Evolutionary conservation across 1,140 invertebrate species (phyloP).

Genomic region (Meloidogyne exigua): DNA sequence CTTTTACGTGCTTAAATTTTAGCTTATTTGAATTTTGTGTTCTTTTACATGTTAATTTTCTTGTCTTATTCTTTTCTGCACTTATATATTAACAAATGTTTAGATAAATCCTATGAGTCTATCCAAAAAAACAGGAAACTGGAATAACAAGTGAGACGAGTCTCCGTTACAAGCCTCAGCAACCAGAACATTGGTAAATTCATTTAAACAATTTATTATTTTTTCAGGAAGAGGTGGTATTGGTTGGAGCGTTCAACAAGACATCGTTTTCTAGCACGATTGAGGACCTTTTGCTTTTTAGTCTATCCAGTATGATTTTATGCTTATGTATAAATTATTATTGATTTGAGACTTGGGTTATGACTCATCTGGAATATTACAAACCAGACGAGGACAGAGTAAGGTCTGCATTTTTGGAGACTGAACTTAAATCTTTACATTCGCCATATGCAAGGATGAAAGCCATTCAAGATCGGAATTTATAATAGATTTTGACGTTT

Average conservation of each 20-base stretch:
- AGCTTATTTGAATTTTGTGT: not conserved
- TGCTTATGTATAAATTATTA: not conserved
- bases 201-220: not conserved
- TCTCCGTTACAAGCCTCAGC: not conserved
- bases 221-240: conserved; percentile 23
- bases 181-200: not conserved
- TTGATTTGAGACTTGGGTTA: conserved; percentile 8
- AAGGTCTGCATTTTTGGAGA: conserved; percentile 7
- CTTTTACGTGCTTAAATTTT: not conserved
- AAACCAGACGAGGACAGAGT: conserved; percentile 18
- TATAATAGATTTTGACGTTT: too few species aligned
- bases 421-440: not conserved
- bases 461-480: not conserved
- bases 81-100: not conserved
- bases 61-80: not conserved
- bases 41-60: not conserved
- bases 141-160: not conserved
- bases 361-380: conserved; percentile 23
- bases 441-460: conserved; percentile 7
- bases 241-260: not conserved
- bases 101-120: not conserved
- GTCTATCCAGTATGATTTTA: conserved; percentile 9
- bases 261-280: not conserved
- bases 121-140: conserved; percentile 9
- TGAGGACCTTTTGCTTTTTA: conserved; percentile 1